Evolutionary conservation across 2,113 vertebrate species (phyloP).

Genomic region (Thalassoma bifasciatum): DNA sequence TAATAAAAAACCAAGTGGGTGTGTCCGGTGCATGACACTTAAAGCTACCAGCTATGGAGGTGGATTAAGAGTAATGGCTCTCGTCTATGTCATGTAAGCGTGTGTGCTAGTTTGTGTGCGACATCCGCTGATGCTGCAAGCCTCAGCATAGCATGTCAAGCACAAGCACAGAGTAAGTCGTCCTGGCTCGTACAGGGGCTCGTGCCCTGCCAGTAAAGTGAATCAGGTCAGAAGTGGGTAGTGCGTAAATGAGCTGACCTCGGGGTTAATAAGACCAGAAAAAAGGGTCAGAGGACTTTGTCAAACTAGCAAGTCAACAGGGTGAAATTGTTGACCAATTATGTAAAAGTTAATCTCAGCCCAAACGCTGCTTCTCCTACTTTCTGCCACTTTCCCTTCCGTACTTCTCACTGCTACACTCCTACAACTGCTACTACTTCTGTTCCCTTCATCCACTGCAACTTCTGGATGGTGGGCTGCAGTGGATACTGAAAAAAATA

Average conservation of each 20-base stretch:
- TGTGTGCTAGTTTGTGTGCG: not conserved
- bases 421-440: not conserved
- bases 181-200: constrained; percentile 14
- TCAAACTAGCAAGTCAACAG: not conserved
- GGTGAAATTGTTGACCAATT: not conserved
- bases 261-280: constrained; percentile 41
- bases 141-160: constrained; percentile 14
- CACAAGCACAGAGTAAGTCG: not conserved
- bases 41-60: constrained; percentile 21
- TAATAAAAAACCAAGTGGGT: constrained; percentile 13
- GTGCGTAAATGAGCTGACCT: constrained; percentile 36
- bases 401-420: constrained; percentile 2
- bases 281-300: constrained; percentile 27
- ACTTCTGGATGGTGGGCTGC: not conserved
- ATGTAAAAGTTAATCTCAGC: not conserved
- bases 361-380: too few relatives aligned
- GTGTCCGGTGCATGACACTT: constrained; percentile 29
- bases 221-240: constrained; percentile 55
- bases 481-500: not conserved
- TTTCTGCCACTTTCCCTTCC: not conserved
- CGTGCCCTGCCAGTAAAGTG: constrained; percentile 15
- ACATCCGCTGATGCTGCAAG: not conserved
- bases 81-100: constrained; percentile 8
- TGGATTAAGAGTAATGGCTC: constrained; percentile 37
- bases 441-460: not conserved